phyloP scores from a whole-genome alignment of 2,113 vertebrate genomes.

The Ptychochromis oligacanthus region DNA sequence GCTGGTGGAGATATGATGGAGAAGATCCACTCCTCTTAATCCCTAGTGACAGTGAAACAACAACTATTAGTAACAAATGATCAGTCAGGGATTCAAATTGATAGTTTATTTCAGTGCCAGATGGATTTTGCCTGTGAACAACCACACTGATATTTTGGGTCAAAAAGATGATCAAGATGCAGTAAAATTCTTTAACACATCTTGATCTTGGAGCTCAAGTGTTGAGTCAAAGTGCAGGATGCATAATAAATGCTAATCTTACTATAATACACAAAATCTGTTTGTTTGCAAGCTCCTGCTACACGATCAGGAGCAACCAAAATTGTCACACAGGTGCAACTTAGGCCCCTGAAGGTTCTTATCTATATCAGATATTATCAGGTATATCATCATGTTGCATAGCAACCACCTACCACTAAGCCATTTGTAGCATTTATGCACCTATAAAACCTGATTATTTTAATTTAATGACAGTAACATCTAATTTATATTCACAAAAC shows the following conservation, averaged over 20 bases:
- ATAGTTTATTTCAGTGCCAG: not conserved
- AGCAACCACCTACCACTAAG: not conserved
- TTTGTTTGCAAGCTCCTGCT: not conserved
- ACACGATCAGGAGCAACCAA: not conserved
- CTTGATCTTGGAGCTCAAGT: accelerated
- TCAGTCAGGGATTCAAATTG: not conserved
- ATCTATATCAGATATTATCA: not conserved
- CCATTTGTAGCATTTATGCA: not conserved
- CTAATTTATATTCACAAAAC: not conserved
- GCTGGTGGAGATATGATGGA: not conserved
- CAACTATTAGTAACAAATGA: not conserved
- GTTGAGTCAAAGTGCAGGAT: accelerated
- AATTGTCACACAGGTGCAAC: not conserved
- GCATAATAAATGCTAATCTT: not conserved
- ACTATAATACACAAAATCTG: not conserved
- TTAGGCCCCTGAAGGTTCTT: not conserved
- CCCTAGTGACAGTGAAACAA: not conserved
- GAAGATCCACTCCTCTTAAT: not conserved
- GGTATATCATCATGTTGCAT: not conserved
- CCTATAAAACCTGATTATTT: not conserved
- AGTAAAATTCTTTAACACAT: not conserved
- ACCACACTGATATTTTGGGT: no score
- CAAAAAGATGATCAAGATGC: no score
- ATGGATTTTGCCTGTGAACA: not conserved
- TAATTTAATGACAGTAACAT: not conserved